Conservation (phyloP, 2,888 invertebrate species). For the Nysson spinosus region DNA sequence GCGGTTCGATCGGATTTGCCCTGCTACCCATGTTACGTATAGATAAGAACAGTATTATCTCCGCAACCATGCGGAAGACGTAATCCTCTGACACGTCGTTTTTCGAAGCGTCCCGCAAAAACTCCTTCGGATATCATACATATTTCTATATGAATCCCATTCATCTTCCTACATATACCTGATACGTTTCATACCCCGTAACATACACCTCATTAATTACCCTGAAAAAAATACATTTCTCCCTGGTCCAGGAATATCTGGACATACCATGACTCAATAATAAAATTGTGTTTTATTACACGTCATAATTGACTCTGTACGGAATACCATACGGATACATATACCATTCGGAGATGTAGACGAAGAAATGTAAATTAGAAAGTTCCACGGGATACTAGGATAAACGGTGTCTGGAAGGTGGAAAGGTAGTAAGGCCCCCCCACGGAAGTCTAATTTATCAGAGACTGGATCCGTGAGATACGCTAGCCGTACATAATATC, state of each 20-base stretch:
- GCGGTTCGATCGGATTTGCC: conserved; percentile 6
- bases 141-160: too few species aligned
- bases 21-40: conserved; percentile 35
- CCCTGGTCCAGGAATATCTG: too few species aligned
- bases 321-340: too few species aligned
- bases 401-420: not conserved
- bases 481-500: conserved; percentile 27
- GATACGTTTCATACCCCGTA: too few species aligned
- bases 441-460: conserved; percentile 18
- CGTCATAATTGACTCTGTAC: too few species aligned
- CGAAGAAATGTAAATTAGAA: conserved; percentile 16
- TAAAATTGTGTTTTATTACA: too few species aligned
- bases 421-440: conserved; percentile 15
- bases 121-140: conserved; percentile 3
- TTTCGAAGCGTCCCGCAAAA: conserved; percentile 10
- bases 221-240: too few species aligned
- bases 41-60: conserved; percentile 25
- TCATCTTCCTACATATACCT: too few species aligned
- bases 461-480: not conserved
- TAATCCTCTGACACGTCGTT: conserved; percentile 10
- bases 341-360: not conserved
- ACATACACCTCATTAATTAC: too few species aligned
- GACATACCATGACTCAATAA: too few species aligned
- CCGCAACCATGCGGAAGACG: conserved; percentile 1
- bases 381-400: not conserved